Evolutionary conservation across 2,888 invertebrate species (phyloP).

Genomic region (Agrotis ipsilon): DNA sequence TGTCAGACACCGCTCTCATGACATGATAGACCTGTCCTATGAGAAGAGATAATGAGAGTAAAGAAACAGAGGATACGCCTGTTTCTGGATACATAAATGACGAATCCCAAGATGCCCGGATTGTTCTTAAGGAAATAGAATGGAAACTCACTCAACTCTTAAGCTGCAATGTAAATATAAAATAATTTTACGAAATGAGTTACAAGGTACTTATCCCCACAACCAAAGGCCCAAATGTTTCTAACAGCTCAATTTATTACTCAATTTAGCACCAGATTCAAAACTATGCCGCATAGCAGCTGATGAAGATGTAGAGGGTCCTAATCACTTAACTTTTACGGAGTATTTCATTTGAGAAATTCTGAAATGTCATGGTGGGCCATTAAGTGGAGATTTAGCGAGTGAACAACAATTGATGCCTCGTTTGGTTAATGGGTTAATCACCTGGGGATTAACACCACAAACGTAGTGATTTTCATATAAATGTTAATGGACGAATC

Average conservation of each 20-base stretch:
- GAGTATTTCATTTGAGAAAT: conserved; percentile 59
- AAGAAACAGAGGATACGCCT: too few relatives aligned
- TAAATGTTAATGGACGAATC: conserved; percentile 43
- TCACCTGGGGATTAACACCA: conserved; percentile 45
- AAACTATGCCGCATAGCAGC: conserved; percentile 51
- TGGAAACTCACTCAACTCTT: not conserved
- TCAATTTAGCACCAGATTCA: conserved; percentile 34
- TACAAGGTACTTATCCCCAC: conserved; percentile 27
- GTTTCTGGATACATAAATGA: too few relatives aligned
- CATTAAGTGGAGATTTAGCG: conserved; percentile 58
- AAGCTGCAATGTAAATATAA: conserved; percentile 14
- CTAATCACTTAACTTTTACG: conserved; percentile 67
- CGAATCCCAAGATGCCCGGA: not conserved
- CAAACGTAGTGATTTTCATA: conserved; percentile 40
- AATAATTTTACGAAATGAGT: conserved; percentile 24
- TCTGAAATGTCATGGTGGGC: conserved; percentile 58
- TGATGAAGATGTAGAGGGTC: conserved; percentile 50
- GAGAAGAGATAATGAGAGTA: too few relatives aligned
- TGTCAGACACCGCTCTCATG: too few relatives aligned
- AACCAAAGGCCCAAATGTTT: conserved; percentile 43
- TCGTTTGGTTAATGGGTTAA: conserved; percentile 48
- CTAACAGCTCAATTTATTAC: conserved; percentile 50
- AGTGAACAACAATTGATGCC: conserved; percentile 50
- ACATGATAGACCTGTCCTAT: too few relatives aligned
- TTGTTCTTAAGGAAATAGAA: not conserved